Evolutionary conservation across 2,888 invertebrate genomes (phyloP).

Genomic region (Sesia apiformis): DNA sequence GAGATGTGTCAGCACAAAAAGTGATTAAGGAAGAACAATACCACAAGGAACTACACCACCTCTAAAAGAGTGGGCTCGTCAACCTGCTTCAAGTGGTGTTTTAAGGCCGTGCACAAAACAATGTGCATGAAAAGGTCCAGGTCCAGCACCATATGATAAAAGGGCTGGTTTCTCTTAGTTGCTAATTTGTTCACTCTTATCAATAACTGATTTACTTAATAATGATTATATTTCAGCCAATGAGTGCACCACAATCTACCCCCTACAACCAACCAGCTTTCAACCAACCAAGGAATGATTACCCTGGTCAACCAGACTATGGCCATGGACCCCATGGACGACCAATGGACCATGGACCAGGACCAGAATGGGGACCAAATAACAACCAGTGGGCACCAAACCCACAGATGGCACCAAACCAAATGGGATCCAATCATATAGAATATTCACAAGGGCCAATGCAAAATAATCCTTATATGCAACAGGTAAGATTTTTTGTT

Average conservation of each 20-base stretch:
- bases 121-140: too few species aligned
- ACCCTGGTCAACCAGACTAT: constrained; percentile 6
- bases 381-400: constrained; percentile 11
- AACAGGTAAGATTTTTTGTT: too few species aligned
- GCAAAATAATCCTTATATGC: not conserved
- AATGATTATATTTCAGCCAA: constrained; percentile 8
- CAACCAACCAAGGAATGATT: constrained; percentile 22
- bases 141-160: too few species aligned
- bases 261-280: constrained; percentile 23
- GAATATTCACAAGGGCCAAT: not conserved
- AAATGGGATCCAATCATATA: constrained; percentile 1
- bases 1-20: too few species aligned
- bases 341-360: constrained; percentile 11
- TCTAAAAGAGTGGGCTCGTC: too few species aligned
- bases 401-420: constrained; percentile 6
- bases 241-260: constrained; percentile 10
- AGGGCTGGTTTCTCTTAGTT: too few species aligned
- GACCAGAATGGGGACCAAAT: constrained; percentile 17
- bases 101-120: too few species aligned
- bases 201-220: too few species aligned
- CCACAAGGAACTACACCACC: too few species aligned
- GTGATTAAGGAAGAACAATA: too few species aligned
- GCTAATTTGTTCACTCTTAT: too few species aligned
- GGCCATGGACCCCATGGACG: constrained; percentile 9
- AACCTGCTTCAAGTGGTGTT: too few species aligned